A percentile compares a stretch with the other conserved stretches of the same genome.
Conservation (phyloP, 1,140 invertebrate species). For the Bactericera cockerelli region DNA sequence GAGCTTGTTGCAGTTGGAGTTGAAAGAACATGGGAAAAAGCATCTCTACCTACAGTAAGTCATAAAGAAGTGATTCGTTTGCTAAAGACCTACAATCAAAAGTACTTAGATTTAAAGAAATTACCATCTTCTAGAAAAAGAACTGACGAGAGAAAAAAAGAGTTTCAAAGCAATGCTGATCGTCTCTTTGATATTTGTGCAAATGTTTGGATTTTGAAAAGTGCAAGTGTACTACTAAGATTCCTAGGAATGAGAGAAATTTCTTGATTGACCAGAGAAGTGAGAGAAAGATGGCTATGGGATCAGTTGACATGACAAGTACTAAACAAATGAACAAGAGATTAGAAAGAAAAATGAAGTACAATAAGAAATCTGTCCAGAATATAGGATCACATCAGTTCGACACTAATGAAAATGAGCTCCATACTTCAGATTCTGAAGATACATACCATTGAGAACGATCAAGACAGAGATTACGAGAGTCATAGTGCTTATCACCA, state of each 20-base stretch:
- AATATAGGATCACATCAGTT: not conserved
- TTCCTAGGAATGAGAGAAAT: not conserved
- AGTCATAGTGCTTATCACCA: not conserved
- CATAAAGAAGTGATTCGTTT: not conserved
- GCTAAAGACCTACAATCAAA: constrained; percentile 9
- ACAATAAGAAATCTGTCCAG: not conserved
- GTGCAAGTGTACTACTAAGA: constrained; percentile 6
- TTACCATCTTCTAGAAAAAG: not conserved
- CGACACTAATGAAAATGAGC: not conserved
- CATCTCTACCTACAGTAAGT: constrained; percentile 1
- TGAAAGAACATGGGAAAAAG: constrained; percentile 9
- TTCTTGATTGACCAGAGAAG: constrained; percentile 11
- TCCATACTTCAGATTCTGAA: not conserved
- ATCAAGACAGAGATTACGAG: not conserved
- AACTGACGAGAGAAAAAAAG: constrained; percentile 2
- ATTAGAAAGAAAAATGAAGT: constrained; percentile 11
- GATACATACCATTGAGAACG: not conserved
- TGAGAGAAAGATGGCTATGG: constrained; percentile 3
- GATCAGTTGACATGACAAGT: constrained; percentile 1
- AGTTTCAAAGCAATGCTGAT: not conserved
- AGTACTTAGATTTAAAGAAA: constrained; percentile 9
- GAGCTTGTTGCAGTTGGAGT: not conserved
- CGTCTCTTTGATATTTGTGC: constrained; percentile 10
- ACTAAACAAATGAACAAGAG: not conserved
- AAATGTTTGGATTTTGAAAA: constrained; percentile 8